Base-by-base conservation (phyloP, 2,113 vertebrate species). In the Calyptomena viridis region DNA sequence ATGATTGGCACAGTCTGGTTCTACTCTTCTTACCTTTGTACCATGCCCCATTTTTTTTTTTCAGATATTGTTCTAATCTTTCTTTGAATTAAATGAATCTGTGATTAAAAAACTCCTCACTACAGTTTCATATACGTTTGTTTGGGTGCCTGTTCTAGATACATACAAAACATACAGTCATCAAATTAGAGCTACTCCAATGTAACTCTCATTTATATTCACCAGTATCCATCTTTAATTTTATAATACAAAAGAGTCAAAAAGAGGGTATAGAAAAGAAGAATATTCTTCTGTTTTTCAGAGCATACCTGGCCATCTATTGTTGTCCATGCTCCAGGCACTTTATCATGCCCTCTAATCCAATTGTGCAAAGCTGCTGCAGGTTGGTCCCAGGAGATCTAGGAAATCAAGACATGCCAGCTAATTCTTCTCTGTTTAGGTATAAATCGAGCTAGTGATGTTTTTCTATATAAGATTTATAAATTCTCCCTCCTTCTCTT, bases 341-440 rank as follows among this genome's bases (percentile, higher is more conserved):
- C 98, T 98, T 99, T 99, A 96, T 99, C 99, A 79, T 99, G 99
- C 47, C 99, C 99, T 28, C 99, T 98, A 94, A 99, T 99, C 99
- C 99, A 99, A 87, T 99, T 99, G 95, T 99, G 99, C 85, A 99
- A 98, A 93, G 90, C 98, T 93, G 97, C 93, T 9, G 99, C 99
- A 58, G 99, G 95, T 93, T 98, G 99, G 84, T 99, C 97, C 98
- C 99, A 98, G 90, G 97, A 97, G 84, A 99, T 98, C 98, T 98
- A 97, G 90, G n/a, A 74, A 93, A 73, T 83, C 20, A 95, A 79
- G 74, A 84, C 47, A 74, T 30, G 62, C 9, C 71, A 72, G 50
- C 4, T 93, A 88, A 77, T 28, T 58, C 24, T 90, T 85, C 81
- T 73, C 68, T 77, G 11, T 68, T 75, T 64, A 53, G 31, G 12